Evolutionary conservation across 1,140 invertebrate species (phyloP), one percentile per base, ranked within the genome.

Genomic region (Drosophila arawakana): DNA sequence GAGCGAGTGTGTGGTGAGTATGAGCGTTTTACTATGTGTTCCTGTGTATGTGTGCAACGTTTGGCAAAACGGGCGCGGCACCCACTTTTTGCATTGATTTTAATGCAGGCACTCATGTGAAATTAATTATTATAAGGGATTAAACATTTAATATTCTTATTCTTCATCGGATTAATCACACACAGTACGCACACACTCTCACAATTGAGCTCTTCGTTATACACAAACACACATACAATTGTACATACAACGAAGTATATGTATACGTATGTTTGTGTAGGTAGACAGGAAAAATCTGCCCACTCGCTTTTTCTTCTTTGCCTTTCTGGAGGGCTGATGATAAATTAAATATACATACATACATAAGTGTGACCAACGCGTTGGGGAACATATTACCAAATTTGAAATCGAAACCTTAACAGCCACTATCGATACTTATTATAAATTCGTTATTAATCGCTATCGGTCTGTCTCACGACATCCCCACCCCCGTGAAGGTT

Each of bases 201-300:
- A 54, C 10, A 52, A 61, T 67, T 57, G 69, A 69, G 66, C 74
- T 65, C 65, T 68, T 46, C 59, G 43, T 59, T 73, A 71, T 68
- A 77, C 49, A 80, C 69, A 68, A 61, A 73, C 79, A 74, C 77
- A 49, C 60, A 63, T 46, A 37, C 13, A 61, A 30, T 30, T 30
- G 25, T 54, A 68, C 77, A 63, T 61, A 78, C 77, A 80, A 69
- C 46, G 18, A 69, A 50, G 72, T 77, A 65, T 62, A 67, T 73
- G 55, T 75, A 74, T 80, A 72, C 71, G 71, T 81, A 73, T 86
- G 82, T 80, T 76, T 83, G 83, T 86, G 67, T 82, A 83, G 84
- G 84, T 88, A 88, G 83, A 88, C 84, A 88, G 80, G 81, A 83
- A 78, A 86, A 88, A 88, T 86, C 84, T 80, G 83, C n/a, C 80